Base-by-base conservation (phyloP, 2,113 vertebrate species). In the Corvus moneduloides region DNA sequence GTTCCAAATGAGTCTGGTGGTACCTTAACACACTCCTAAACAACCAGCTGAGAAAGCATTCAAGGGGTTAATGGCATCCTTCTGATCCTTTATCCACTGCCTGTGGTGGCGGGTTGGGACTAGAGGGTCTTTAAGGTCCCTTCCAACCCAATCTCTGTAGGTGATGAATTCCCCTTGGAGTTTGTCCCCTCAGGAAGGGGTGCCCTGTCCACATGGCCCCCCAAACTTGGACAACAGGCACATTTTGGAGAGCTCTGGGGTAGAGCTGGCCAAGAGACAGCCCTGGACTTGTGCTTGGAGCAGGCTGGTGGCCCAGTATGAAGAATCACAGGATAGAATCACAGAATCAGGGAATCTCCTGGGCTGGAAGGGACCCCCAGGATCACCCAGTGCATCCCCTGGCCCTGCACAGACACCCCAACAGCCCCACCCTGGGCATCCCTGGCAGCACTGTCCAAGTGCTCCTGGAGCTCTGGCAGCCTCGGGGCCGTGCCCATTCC, bases 321-420 rank as follows among this genome's bases (percentile, higher is more conserved):
- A 41, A 35, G 46, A 44, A 83, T 32, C 16, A 62, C 39, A 37
- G 48, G 26, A 37, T 1, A 20, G 37, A 48, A n/a, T 43, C 54
- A 49, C 30, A 52, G 46, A 52, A 19, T 35, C 10, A 39, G 24
- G 19, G 55, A 37, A 51, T 27, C 11, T 69, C 33, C n/a, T 46
- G 64, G 7, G 18, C 0, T 48, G 48, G 55, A 10, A 39, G 6
- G 20, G 33, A 6, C 33, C 11, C 46, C 2, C 27, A 22, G 24
- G 62, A 51, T 15, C 37, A 35, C 2, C 7, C 9, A 43, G 33
- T 4, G 1, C 72, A 21, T 3, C 35, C 0, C 35, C 22, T 4
- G 26, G 0, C 24, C n/a, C 41, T 58, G 46, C 37, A 1, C 73
- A 69, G 84, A 52, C 12, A 0, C 37, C 37, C 39, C 32, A 68